Conservation (phyloP, 2,797 vertebrate genomes). For the Protonibea diacanthus region DNA sequence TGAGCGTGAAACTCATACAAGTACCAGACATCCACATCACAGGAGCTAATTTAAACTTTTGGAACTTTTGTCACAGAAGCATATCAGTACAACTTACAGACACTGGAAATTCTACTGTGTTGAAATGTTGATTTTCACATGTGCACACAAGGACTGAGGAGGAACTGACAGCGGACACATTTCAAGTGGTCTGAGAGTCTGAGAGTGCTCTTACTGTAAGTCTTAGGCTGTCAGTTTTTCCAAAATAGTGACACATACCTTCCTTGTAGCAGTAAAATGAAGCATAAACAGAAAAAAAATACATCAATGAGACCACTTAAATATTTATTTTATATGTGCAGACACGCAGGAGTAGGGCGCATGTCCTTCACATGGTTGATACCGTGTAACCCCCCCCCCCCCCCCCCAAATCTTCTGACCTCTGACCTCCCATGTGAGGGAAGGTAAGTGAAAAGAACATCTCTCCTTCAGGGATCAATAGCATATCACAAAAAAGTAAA, state of each 20-base stretch:
- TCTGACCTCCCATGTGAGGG: conserved; percentile 45
- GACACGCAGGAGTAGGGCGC: not conserved
- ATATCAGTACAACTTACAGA: not conserved
- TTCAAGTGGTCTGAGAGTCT: conserved; percentile 2
- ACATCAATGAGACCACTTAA: not conserved
- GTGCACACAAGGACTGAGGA: not conserved
- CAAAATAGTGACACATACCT: not conserved
- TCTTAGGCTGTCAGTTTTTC: not conserved
- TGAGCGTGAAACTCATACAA: not conserved
- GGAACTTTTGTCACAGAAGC: not conserved
- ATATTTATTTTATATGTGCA: not conserved
- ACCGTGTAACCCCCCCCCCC: not conserved
- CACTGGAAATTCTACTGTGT: conserved; percentile 50
- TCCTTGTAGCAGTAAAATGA: not conserved
- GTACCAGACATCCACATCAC: not conserved
- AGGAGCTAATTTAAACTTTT: not conserved
- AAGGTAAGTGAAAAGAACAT: conserved; percentile 24
- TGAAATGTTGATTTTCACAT: conserved; percentile 55
- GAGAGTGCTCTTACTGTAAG: conserved; percentile 11
- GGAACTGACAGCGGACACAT: conserved; percentile 24
- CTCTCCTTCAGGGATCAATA: conserved; percentile 52
- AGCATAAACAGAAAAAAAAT: not conserved
- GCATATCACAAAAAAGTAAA: conserved; percentile 50
- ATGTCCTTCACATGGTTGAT: conserved; percentile 24
- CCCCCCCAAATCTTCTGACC: conserved; percentile 48